Base-by-base conservation (phyloP, 2,888 invertebrate species). In the Tachina fera region DNA sequence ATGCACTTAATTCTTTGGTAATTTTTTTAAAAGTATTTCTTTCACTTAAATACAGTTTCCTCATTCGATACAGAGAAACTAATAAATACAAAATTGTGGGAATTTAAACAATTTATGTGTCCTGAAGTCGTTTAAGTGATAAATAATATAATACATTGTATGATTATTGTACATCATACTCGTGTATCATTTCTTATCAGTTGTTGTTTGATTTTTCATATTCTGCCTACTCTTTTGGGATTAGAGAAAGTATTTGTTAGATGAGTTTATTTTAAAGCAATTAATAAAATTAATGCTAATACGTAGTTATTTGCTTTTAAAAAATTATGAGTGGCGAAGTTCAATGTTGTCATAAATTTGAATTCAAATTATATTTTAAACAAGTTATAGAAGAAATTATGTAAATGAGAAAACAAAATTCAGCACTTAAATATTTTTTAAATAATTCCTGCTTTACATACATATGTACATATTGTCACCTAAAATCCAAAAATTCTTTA, bases 21-120 rank as follows among this genome's bases (percentile, higher is more conserved):
- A 31, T 4, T 11, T 63, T 51, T 31, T 19, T 14, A 31, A 3
- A 22, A 51, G 63, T 22, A 41, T 75, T 81, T 81, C 43, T 16
- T 60, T 60, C 49, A 65, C 63, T 80, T 72, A 41, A 53, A 56
- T 43, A 19, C 51, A 76, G 19, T 63, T 76, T 83, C 63, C 61
- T 76, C 41, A 19, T 70, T 76, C 49, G 65, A 49, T 49, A 3
- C 5, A 56, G 8, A 60, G 22, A 22, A 41, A 22, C 2, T 9
- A 45, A 47, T 61, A 41, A 13, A 70, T 49, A 49, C 4, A 58
- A n/a, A 63, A 56, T 63, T 58, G 63, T 76, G 71, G 71, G 58
- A 65, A 72, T 71, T 63, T 58, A 53, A 49, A 68, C 14, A 53
- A 78, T 78, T 83, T 78, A 78, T 83, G 72, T 67, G 67, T 83